Base-by-base conservation (phyloP, 2,113 vertebrate species). In the Calidris pygmaea region DNA sequence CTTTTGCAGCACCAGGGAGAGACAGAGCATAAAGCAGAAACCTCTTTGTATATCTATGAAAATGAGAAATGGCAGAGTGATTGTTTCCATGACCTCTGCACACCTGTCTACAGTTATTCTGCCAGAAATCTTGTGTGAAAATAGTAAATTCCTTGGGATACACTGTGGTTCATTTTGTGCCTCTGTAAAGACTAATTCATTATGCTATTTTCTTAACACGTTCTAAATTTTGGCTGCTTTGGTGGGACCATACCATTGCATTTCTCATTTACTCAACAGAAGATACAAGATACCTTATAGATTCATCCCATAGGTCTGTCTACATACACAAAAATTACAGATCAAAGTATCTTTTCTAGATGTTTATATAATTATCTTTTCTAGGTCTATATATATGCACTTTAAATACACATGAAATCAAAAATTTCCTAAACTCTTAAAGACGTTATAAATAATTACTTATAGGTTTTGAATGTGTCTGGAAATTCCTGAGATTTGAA, bases 161-260 rank as follows among this genome's bases (percentile, higher is more conserved):
- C 11, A 17, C 15, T 23, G 8, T 45, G 16, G 27, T 85, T 90
- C 4, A 18, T 84, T 55, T 71, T 74, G 7, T 67, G 26, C 12
- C 14, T 90, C 24, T 50, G 2, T 62, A 41, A 35, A 48, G 18
- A 45, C 15, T 45, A 63, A 59, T 74, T 59, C 2, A 24, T 67
- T 63, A 22, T 13, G 10, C 1, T 70, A 8, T 48, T 92, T 60
- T 7, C 3, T 29, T 83, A 83, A 43, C 1, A 53, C 6, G 23
- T 92, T 56, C 50, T 59, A 27, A 55, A 30, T 53, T 72, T 91
- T 88, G 34, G 2, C 34, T 78, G 15, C 18, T 85, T 78, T 87
- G 10, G 2, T 77, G 6, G 35, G 15, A 32, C 22, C 1, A 1
- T 37, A 27, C 1, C 12, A 21, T 67, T 79, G 14, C 6, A 18